Conservation (phyloP, 2,888 invertebrate genomes). For the Taphrorychus bicolor region DNA sequence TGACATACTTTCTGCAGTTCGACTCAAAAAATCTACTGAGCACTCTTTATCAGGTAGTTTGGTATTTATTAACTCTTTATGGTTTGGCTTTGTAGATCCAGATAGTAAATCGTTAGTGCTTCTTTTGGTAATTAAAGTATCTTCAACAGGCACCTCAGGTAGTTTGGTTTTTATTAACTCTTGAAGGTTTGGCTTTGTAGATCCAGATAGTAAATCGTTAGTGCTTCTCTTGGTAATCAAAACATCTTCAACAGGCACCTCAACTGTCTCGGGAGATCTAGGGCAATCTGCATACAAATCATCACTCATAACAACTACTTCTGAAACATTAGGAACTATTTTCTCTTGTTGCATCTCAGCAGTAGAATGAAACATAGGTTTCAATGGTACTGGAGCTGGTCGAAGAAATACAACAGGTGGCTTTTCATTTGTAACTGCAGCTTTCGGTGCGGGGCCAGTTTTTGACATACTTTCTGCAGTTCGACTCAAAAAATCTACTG, state of each 20-base stretch:
- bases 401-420: neutral
- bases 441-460: conserved; percentile 17
- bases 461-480: conserved; percentile 44
- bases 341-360: neutral
- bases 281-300: conserved; percentile 24
- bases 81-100: no score
- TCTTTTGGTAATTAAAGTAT: no score
- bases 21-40: conserved; percentile 39
- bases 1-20: conserved; percentile 43
- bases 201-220: no score
- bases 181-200: neutral
- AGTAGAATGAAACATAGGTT: neutral
- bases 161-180: no score
- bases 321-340: neutral
- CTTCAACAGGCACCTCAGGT: conserved; percentile 24
- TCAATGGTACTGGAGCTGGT: neutral
- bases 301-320: neutral
- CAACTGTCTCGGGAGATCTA: conserved; percentile 28
- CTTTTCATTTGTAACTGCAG: neutral
- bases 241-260: conserved; percentile 12
- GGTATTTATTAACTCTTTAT: no score
- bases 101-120: no score
- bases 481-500: conserved; percentile 41
- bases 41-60: neutral
- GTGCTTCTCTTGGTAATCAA: no score